phyloP scores from a whole-genome alignment of 2,888 invertebrate species.

The Lysandra bellargus region DNA sequence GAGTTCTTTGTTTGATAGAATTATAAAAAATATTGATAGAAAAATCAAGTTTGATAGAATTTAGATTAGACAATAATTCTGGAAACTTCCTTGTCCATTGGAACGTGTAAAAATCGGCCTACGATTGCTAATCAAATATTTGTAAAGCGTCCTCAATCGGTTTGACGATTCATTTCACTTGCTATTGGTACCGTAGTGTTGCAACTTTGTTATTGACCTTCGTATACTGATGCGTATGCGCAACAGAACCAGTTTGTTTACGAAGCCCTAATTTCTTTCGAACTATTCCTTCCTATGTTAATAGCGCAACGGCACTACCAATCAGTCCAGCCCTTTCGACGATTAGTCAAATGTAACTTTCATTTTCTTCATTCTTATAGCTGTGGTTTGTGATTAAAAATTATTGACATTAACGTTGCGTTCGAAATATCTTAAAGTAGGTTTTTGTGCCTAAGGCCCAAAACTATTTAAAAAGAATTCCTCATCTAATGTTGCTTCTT shows the following conservation, averaged over 20 bases:
- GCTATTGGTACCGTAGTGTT: slow-evolving; percentile 35
- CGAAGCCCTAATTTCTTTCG: not conserved
- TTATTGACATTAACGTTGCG: too few species aligned
- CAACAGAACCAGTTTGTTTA: not conserved
- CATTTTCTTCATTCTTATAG: too few species aligned
- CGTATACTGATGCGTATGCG: slow-evolving; percentile 17
- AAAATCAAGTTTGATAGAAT: not conserved
- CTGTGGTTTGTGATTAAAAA: too few species aligned
- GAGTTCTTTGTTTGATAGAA: not conserved
- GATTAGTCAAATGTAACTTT: too few species aligned
- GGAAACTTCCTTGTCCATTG: not conserved
- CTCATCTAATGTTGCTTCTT: too few species aligned
- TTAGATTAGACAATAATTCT: not conserved
- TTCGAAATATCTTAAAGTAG: too few species aligned
- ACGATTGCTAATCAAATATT: slow-evolving; percentile 18
- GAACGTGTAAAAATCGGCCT: slow-evolving; percentile 13
- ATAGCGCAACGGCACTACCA: not conserved
- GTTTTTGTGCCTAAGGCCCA: too few species aligned
- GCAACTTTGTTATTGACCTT: slow-evolving; percentile 39
- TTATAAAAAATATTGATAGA: not conserved
- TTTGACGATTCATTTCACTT: slow-evolving; percentile 37
- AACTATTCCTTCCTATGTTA: not conserved
- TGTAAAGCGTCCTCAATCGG: slow-evolving; percentile 17
- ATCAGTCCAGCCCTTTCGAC: too few species aligned
- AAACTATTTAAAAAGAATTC: too few species aligned